These are phyloP conservation scores for Paralvinella palmiformis DNA, from an alignment of 1,140 invertebrate species.

Conservation along the genomic window DNA sequence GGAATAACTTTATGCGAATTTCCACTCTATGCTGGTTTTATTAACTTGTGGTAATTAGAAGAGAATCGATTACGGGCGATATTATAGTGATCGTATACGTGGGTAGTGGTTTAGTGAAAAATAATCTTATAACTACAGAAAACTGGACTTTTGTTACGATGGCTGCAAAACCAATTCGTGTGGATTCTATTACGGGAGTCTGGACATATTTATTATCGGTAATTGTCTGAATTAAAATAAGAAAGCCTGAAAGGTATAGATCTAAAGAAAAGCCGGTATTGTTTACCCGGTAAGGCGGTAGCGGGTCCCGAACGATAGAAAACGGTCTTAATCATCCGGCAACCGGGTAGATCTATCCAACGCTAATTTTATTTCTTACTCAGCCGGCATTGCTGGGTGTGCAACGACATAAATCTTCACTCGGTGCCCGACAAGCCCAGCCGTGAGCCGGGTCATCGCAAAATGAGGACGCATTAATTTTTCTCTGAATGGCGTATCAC, in stretches of 20 bases:
- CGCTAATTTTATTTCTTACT: too few species aligned
- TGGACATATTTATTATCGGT: neutral
- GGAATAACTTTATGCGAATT: too few species aligned
- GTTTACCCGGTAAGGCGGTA: neutral
- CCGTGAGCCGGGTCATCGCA: too few species aligned
- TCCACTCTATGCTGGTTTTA: too few species aligned
- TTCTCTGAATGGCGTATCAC: too few species aligned
- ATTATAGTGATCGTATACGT: neutral
- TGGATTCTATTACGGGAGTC: neutral
- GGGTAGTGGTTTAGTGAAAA: neutral
- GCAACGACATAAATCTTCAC: too few species aligned
- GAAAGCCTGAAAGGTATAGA: neutral
- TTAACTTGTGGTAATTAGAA: neutral
- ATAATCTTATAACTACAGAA: neutral
- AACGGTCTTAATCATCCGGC: neutral
- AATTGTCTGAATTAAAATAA: neutral
- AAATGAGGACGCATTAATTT: too few species aligned
- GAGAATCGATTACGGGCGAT: neutral
- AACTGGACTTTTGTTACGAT: neutral
- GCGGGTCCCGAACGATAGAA: neutral
- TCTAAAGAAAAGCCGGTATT: neutral
- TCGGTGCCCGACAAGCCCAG: too few species aligned
- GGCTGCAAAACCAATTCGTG: neutral
- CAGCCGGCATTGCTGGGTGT: too few species aligned
- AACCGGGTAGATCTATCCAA: too few species aligned